These are phyloP conservation scores for Heliothis subflexa DNA, from an alignment of 1,140 invertebrate species.

Conservation along the genomic window DNA sequence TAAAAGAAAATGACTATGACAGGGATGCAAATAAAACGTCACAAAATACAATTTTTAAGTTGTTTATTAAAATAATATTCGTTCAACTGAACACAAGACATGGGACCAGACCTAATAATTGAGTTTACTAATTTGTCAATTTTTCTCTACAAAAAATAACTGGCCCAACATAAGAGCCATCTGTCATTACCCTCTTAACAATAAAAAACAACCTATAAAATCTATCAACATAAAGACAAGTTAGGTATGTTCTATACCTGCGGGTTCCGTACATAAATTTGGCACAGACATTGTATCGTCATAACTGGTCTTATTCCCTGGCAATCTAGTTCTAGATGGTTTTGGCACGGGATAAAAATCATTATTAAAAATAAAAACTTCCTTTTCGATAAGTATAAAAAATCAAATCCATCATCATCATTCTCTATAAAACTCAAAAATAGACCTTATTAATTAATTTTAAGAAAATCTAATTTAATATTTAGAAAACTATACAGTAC, in stretches of 20 bases:
- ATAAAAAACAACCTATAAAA: slow-evolving; percentile 85
- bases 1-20: too few species aligned
- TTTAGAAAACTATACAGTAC: slow-evolving; percentile 79
- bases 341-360: slow-evolving; percentile 71
- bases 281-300: slow-evolving; percentile 72
- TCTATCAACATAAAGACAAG: slow-evolving; percentile 82
- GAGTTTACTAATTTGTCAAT: slow-evolving; percentile 82
- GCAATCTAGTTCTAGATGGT: slow-evolving; percentile 75
- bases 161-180: slow-evolving; percentile 58
- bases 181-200: slow-evolving; percentile 82
- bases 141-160: slow-evolving; percentile 76
- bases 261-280: slow-evolving; percentile 74
- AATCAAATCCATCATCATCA: slow-evolving; percentile 64
- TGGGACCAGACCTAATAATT: slow-evolving; percentile 84
- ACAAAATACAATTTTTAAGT: slow-evolving; percentile 78
- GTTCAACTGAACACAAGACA: slow-evolving; percentile 85
- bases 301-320: slow-evolving; percentile 63
- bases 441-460: slow-evolving; percentile 67
- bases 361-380: slow-evolving; percentile 60
- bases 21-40: slow-evolving; percentile 60
- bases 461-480: slow-evolving; percentile 74
- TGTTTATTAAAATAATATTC: slow-evolving; percentile 87
- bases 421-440: slow-evolving; percentile 66
- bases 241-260: slow-evolving; percentile 71
- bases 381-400: slow-evolving; percentile 59